Evolutionary conservation across 1,140 invertebrate species (phyloP).

Genomic region (Colletes gigas): DNA sequence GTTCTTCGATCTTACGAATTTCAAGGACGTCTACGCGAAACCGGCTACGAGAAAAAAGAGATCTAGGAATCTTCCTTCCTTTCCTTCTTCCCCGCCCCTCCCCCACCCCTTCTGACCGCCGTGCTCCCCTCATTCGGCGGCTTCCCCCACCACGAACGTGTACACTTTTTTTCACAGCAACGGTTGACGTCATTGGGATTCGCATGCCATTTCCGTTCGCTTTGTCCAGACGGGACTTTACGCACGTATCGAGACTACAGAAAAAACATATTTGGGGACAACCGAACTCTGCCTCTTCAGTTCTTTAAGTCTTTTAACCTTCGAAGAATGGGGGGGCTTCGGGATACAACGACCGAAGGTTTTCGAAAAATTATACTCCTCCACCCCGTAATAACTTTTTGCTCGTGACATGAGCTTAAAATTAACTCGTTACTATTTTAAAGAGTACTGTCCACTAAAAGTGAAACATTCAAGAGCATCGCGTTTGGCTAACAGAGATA

Average conservation of each 20-base stretch:
- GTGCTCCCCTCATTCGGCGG: neutral
- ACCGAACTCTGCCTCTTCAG: too few relatives aligned
- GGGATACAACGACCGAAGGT: too few relatives aligned
- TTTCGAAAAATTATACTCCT: too few relatives aligned
- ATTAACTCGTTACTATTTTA: too few relatives aligned
- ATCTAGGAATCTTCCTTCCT: constrained; percentile 61
- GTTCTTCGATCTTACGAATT: constrained; percentile 78
- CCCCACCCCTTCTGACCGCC: neutral
- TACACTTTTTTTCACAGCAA: constrained; percentile 7
- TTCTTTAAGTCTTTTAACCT: too few relatives aligned
- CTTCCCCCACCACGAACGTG: neutral
- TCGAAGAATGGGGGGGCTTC: too few relatives aligned
- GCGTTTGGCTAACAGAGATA: too few relatives aligned
- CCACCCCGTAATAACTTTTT: too few relatives aligned
- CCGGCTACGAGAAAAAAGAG: constrained; percentile 73
- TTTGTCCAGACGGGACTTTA: constrained; percentile 42
- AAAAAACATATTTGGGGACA: neutral
- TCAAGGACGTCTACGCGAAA: constrained; percentile 79
- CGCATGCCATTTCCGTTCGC: constrained; percentile 70
- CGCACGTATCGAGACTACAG: constrained; percentile 8
- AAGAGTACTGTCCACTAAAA: too few relatives aligned
- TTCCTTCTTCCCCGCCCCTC: neutral
- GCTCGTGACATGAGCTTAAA: too few relatives aligned
- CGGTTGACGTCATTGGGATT: constrained; percentile 50
- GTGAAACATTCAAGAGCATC: too few relatives aligned